Conservation (phyloP, 2,797 vertebrate genomes). For the Loriculus beryllinus region DNA sequence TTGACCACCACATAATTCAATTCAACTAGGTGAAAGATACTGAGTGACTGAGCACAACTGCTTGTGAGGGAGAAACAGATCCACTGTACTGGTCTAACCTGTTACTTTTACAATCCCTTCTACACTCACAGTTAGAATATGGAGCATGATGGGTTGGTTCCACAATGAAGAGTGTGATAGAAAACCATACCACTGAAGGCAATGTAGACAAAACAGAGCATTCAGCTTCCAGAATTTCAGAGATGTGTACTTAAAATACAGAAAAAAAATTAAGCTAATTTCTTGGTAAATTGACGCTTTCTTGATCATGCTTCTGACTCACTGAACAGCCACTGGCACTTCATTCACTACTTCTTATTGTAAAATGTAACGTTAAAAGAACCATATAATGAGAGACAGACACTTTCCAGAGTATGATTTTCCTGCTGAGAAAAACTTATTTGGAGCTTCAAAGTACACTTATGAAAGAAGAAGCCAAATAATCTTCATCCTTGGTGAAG, state of each 20-base stretch:
- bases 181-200: slow-evolving; percentile 2
- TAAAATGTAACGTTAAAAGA: neutral
- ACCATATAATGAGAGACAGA: neutral
- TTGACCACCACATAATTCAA: neutral
- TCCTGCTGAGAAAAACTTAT: neutral
- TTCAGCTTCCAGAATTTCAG: neutral
- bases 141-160: neutral
- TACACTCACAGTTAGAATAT: neutral
- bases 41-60: neutral
- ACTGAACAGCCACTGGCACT: neutral
- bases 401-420: neutral
- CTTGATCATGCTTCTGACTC: neutral
- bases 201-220: neutral
- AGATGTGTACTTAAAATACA: neutral
- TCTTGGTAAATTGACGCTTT: neutral
- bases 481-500: neutral
- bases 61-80: neutral
- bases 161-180: neutral
- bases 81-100: neutral
- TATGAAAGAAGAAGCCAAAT: neutral
- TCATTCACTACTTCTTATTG: neutral
- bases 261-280: neutral
- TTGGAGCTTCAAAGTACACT: neutral
- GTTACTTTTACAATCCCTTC: neutral
- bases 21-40: neutral